Evolutionary conservation across 2,797 vertebrate species (phyloP), one percentile per base, ranked within the genome.

Genomic region (Orestias chungarensis): DNA sequence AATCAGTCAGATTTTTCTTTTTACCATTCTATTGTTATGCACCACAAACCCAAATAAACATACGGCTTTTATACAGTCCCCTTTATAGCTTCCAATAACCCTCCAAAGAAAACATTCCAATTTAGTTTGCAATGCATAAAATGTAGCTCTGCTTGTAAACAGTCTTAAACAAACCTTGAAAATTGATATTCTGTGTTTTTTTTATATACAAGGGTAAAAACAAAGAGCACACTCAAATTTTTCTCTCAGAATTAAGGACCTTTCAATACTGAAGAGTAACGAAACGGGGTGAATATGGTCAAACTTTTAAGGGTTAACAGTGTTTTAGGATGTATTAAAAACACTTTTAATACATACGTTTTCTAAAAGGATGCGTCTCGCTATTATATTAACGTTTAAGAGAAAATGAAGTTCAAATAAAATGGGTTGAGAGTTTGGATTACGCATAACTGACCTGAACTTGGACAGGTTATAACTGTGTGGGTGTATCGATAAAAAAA

Each of bases 371-470:
- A 20, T 25, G 46, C 64, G 47, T n/a, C 55, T 8, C 2, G 64
- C 47, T 70, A 40, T 86, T 85, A 84, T 43, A 29, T 69, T 12
- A 77, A 82, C 61, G 57, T 76, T 86, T 74, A 46, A 71, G 55
- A 33, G 70, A 78, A 70, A 49, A 86, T 80, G 27, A 52, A 86
- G 74, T 79, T 68, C 75, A 82, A 64, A 75, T 47, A 20, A 80
- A 70, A 76, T 82, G 68, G 73, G 76, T 75, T 69, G 40, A 79
- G 46, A 68, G 52, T 78, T 23, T 74, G 69, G 54, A 76, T 88
- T 86, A 82, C 83, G 52, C 66, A 82, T 79, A 50, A 27, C 27
- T 23, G 55, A 47, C 52, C 64, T 73, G 74, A 82, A 86, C 76
- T 79, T 68, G 81, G 68, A 64, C 35, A 71, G 66, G 43, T 73